Base-by-base conservation (phyloP, 1,140 invertebrate genomes). In the Coelopa frigida region DNA sequence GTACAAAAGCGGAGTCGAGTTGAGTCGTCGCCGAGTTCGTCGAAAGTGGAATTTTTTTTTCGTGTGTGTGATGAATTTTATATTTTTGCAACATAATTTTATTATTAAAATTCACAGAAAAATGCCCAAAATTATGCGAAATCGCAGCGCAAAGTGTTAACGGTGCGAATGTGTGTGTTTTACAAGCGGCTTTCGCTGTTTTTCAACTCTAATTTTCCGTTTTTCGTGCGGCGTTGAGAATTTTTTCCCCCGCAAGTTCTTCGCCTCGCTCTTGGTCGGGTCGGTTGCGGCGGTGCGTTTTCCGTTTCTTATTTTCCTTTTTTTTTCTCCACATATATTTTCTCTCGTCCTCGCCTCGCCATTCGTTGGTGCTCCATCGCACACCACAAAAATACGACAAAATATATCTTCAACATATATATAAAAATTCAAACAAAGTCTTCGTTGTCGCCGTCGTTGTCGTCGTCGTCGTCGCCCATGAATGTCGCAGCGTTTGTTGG, bases 181-280 rank as follows among this genome's bases (percentile, higher is more conserved):
- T 21, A 7, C 35, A n/a, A 37, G 10, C 15, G 35, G 18, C 35
- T 37, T 37, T 37, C 14, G 35, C 17, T 37, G 17, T 20, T 37
- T 37, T 37, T 37, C 22, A 17, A 37, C 17, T 20, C 35, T 20
- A 37, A 17, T 37, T 20, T 37, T 17, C 22, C 35, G 35, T 17
- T 21, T 20, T 37, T 37, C 18, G 22, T 20, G 22, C 6, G 22
- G 22, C 10, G 12, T 20, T n/a, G n/a, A n/a, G n/a, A n/a, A n/a
- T 42, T 12, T 17, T 42, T 42, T 42, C 32, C 5, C n/a, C n/a
- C n/a, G n/a, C n/a, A n/a, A n/a, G n/a, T n/a, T 29, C 14, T 40
- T 40, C 38, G 38, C 24, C 32, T 29, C 27, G 24, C 32, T 29
- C 24, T 36, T 37, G 20, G 31, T 14, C 18, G 31, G 24, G 20